A percentile compares a stretch with the other conserved stretches of the same genome.
Evolutionary conservation across 2,113 vertebrate species (phyloP).

Genomic region (Pelecanus crispus): DNA sequence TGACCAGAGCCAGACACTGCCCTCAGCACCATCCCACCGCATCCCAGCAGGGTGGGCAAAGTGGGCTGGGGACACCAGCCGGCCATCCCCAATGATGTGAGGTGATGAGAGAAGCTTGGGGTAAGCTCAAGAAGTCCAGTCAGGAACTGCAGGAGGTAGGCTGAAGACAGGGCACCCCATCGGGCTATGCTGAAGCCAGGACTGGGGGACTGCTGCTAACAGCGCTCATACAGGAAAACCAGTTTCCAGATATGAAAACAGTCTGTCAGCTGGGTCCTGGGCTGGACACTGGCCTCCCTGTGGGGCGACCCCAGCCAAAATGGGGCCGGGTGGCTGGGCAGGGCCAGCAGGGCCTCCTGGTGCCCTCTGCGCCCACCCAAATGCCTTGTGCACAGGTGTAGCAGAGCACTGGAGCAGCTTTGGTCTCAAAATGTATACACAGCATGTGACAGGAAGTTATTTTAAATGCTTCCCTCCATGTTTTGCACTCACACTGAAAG

Average conservation of each 20-base stretch:
- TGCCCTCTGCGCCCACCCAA: not conserved
- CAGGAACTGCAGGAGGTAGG: not conserved
- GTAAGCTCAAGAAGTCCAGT: not conserved
- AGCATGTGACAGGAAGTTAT: not conserved
- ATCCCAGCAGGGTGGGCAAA: not conserved
- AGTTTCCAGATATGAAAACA: not conserved
- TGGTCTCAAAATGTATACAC: not conserved
- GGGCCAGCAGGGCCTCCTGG: not conserved
- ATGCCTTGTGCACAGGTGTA: not conserved
- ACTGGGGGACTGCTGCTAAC: not conserved
- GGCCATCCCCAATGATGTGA: not conserved
- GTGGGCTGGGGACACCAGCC: not conserved
- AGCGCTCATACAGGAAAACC: not conserved
- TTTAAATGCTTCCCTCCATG: not conserved
- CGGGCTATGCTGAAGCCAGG: rapidly evolving
- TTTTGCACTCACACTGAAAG: not conserved
- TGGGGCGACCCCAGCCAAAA: not conserved
- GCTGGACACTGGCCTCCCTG: not conserved
- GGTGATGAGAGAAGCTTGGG: not conserved
- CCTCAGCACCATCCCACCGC: rapidly evolving
- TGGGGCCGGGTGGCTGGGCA: not conserved
- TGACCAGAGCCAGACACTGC: not conserved
- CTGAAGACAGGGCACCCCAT: not conserved
- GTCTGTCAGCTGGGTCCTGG: not conserved
- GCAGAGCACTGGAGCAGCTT: not conserved